Evolutionary conservation across 2,113 vertebrate genomes (phyloP).

Genomic region (Passer domesticus): DNA sequence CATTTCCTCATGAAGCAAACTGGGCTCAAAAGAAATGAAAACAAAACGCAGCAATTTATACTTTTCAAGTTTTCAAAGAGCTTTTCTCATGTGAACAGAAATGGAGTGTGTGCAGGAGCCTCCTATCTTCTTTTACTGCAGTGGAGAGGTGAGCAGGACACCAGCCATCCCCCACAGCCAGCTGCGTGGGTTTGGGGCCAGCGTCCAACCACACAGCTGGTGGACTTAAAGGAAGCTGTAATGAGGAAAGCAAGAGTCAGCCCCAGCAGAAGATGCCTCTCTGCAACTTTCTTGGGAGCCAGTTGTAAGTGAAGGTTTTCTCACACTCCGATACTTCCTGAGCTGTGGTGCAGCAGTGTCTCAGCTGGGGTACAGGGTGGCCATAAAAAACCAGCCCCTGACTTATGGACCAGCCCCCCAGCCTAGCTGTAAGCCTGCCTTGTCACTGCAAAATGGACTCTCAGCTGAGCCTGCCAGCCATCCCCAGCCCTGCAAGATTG

Average conservation of each 20-base stretch:
- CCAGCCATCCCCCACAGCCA: not conserved
- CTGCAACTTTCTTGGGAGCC: not conserved
- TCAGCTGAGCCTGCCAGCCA: not conserved
- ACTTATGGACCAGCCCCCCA: rapidly evolving
- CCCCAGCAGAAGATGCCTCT: not conserved
- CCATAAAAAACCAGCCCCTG: not conserved
- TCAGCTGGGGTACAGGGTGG: rapidly evolving
- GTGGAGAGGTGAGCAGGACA: not conserved
- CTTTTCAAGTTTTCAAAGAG: not conserved
- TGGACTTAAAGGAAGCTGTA: not conserved
- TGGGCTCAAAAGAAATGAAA: not conserved
- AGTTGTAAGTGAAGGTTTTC: not conserved
- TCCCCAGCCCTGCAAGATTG: not conserved
- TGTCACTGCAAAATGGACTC: not conserved
- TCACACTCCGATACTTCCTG: not conserved
- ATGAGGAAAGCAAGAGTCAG: not conserved
- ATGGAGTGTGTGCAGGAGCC: not conserved
- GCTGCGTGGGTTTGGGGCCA: not conserved
- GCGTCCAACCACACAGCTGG: not conserved
- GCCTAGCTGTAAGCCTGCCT: not conserved
- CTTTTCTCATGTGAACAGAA: not conserved
- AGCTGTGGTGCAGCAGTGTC: rapidly evolving
- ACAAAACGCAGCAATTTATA: not conserved
- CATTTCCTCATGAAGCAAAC: not conserved
- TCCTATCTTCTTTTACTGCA: not conserved